Percentiles rank a stretch among this genome's conserved stretches.
Evolutionary conservation across 2,797 vertebrate genomes (phyloP).

Genomic region (Kryptopterus vitreolus): DNA sequence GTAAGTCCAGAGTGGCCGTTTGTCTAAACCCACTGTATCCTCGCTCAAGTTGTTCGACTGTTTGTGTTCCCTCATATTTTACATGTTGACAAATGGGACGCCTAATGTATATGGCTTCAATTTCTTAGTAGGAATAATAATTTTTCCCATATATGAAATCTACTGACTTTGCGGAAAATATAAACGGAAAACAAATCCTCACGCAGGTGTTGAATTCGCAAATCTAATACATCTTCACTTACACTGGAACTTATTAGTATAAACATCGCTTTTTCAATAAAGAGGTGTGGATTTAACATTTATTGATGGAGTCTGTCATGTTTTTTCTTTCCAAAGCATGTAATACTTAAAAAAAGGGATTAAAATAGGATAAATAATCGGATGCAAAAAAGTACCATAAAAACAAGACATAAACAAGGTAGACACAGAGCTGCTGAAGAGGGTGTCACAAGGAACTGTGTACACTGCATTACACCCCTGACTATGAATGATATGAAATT

Average conservation of each 20-base stretch:
- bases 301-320: neutral
- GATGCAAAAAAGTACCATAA: too few relatives aligned
- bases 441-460: too few relatives aligned
- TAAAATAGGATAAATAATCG: too few relatives aligned
- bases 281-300: neutral
- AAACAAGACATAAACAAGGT: too few relatives aligned
- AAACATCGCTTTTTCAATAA: too few relatives aligned
- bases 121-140: neutral
- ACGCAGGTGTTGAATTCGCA: neutral
- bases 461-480: too few relatives aligned
- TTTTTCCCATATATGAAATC: neutral
- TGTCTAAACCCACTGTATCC: neutral
- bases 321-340: too few relatives aligned
- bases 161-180: neutral
- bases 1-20: slow-evolving; percentile 63
- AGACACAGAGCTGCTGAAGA: too few relatives aligned
- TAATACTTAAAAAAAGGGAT: too few relatives aligned
- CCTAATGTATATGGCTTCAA: neutral
- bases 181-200: neutral
- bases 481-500: too few relatives aligned
- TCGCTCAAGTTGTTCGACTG: neutral
- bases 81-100: neutral
- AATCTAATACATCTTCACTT: neutral
- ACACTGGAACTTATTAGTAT: neutral
- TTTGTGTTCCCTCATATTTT: neutral